phyloP scores from a whole-genome alignment of 2,113 vertebrate genomes.

The Tychaedon coryphoeus region DNA sequence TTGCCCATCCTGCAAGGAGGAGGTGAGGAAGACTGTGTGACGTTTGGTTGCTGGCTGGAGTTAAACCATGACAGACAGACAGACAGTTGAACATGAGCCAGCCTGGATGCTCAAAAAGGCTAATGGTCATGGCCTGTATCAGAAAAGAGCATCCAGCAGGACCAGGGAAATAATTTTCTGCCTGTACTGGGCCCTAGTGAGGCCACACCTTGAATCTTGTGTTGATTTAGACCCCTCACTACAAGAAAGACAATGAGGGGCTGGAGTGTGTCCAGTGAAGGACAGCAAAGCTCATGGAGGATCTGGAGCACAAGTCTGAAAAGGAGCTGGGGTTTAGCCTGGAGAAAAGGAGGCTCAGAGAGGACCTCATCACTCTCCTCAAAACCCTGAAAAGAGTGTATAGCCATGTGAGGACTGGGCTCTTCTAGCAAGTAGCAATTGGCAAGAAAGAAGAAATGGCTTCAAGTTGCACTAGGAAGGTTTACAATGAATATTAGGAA shows the following conservation, averaged over 20 bases:
- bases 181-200: not conserved
- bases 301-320: not conserved
- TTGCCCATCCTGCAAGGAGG: not conserved
- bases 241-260: not conserved
- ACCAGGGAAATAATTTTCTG: rapidly evolving
- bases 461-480: not conserved
- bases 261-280: not conserved
- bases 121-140: not conserved
- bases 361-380: not conserved
- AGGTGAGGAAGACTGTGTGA: not conserved
- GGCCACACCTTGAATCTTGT: not conserved
- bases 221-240: not conserved
- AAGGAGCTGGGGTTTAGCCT: not conserved
- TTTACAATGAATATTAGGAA: not conserved
- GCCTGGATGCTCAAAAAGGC: not conserved
- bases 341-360: not conserved
- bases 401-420: rapidly evolving
- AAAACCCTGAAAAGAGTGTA: not conserved
- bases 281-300: not conserved
- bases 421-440: not conserved
- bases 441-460: not conserved
- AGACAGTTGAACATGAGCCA: not conserved
- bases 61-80: not conserved
- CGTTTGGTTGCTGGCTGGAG: not conserved
- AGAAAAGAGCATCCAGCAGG: not conserved